phyloP scores from a whole-genome alignment of 1,140 invertebrate species.

The Pseudoatta argentina region DNA sequence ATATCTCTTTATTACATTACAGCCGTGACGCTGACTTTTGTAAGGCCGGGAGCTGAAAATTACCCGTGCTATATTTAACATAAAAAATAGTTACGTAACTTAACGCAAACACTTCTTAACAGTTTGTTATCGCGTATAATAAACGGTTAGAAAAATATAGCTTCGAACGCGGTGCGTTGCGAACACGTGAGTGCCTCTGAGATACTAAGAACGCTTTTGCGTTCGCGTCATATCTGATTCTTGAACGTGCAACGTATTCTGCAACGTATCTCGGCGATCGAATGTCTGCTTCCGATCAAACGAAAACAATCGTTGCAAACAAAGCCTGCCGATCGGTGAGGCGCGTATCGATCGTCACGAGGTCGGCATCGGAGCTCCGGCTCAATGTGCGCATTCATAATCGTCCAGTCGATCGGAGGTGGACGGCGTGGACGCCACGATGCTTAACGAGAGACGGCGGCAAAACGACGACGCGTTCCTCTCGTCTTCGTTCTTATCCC shows the following conservation, averaged over 20 bases:
- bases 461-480: not conserved
- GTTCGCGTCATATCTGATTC: slow-evolving; percentile 42
- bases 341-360: slow-evolving; percentile 40
- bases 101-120: not conserved
- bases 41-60: not conserved
- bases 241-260: not conserved
- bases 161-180: not conserved
- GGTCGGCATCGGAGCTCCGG: not conserved
- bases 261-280: slow-evolving; percentile 44
- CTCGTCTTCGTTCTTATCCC: slow-evolving; percentile 4
- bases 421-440: slow-evolving; percentile 49
- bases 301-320: slow-evolving; percentile 59
- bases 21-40: not conserved
- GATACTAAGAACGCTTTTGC: not conserved
- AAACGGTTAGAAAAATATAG: slow-evolving; percentile 9
- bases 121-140: not conserved
- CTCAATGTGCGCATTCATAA: slow-evolving; percentile 57
- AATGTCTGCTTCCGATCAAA: slow-evolving; percentile 50
- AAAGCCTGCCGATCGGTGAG: slow-evolving; percentile 24
- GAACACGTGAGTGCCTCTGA: not conserved
- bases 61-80: not conserved
- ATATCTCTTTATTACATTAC: not conserved
- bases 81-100: not conserved
- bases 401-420: slow-evolving; percentile 52
- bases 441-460: slow-evolving; percentile 38